Conservation (phyloP, 2,797 vertebrate species). For the Crocodylus rhombifer region DNA sequence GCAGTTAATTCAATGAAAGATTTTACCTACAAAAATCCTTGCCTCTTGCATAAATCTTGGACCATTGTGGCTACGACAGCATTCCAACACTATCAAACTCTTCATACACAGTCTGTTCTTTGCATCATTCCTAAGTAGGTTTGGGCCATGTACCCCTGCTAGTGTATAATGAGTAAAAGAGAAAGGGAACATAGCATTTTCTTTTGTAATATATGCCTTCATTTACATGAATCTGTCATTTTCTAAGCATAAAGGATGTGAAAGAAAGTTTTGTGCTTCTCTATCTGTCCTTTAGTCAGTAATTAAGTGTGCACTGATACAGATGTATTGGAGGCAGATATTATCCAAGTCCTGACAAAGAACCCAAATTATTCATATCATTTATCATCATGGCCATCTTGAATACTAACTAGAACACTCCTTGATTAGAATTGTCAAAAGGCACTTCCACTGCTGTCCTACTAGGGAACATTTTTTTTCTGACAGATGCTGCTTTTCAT, state of each 20-base stretch:
- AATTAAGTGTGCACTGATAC: conserved; percentile 69
- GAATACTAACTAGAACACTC: conserved; percentile 73
- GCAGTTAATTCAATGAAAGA: no score
- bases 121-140: background rate
- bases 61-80: no score
- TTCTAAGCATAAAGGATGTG: conserved; percentile 18
- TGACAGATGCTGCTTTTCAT: conserved; percentile 60
- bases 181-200: background rate
- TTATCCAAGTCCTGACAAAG: conserved; percentile 71
- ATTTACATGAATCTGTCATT: conserved; percentile 39
- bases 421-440: conserved; percentile 78
- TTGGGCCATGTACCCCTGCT: background rate
- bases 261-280: conserved; percentile 39
- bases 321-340: conserved; percentile 67
- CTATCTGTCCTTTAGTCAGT: conserved; percentile 47
- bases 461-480: conserved; percentile 31
- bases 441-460: conserved; percentile 65
- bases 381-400: conserved; percentile 64
- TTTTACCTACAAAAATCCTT: no score
- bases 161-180: background rate
- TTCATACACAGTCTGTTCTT: background rate
- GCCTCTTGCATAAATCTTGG: no score
- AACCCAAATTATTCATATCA: conserved; percentile 76
- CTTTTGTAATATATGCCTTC: conserved; percentile 7
- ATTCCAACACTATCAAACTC: background rate